Conservation (phyloP, 2,888 invertebrate species). For the Nephrotoma appendiculata region DNA sequence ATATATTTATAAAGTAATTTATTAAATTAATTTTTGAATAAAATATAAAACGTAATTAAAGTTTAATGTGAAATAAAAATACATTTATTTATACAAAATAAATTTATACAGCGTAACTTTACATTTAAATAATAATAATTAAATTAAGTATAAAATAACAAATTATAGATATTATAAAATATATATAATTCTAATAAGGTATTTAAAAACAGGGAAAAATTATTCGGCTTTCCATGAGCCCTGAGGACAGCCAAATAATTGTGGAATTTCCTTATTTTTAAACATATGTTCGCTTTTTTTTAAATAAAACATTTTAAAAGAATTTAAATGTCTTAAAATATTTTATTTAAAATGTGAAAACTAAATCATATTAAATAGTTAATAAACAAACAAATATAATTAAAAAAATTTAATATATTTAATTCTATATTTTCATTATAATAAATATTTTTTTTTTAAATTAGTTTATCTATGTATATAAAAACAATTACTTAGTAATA, state of each 20-base stretch:
- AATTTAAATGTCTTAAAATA: background rate
- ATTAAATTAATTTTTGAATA: background rate
- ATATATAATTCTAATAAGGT: background rate
- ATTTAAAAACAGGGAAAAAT: slow-evolving; percentile 17
- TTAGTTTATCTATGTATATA: background rate
- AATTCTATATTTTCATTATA: background rate
- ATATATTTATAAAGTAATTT: background rate
- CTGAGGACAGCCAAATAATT: slow-evolving; percentile 22
- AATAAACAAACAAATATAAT: background rate
- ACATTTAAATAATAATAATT: background rate
- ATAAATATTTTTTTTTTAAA: background rate
- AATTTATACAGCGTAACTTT: background rate
- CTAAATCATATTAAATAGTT: background rate
- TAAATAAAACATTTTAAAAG: background rate
- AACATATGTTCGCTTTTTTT: background rate
- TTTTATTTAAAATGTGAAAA: background rate
- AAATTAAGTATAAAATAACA: background rate
- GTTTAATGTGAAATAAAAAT: background rate
- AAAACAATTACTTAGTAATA: background rate
- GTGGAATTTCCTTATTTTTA: background rate
- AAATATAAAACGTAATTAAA: background rate
- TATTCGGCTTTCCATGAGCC: slow-evolving; percentile 28
- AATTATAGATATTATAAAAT: background rate
- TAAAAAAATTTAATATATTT: background rate
- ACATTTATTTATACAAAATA: background rate